phyloP scores from a whole-genome alignment of 2,113 vertebrate species.

The Camelus bactrianus region DNA sequence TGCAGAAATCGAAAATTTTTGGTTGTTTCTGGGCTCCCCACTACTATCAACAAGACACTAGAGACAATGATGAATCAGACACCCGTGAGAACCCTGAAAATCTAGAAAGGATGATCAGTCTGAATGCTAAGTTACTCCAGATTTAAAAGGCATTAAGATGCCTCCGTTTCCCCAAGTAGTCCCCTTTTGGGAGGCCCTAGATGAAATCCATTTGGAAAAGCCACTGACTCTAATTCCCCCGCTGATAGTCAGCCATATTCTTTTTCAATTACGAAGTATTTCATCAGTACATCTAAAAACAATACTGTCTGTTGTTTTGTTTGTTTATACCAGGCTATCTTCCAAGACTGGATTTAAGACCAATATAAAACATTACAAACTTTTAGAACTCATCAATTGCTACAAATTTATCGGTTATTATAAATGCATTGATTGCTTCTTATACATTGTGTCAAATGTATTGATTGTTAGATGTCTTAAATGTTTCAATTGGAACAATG shows the following conservation, averaged over 20 bases:
- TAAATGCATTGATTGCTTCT: not conserved
- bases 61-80: not conserved
- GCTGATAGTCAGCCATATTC: not conserved
- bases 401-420: not conserved
- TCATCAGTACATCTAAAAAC: not conserved
- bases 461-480: not conserved
- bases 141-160: conserved; percentile 3
- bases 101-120: not conserved
- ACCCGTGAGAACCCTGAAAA: not conserved
- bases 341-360: conserved; percentile 5
- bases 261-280: not conserved
- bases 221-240: not conserved
- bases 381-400: not conserved
- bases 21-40: not conserved
- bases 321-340: not conserved
- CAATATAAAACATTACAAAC: not conserved
- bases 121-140: not conserved
- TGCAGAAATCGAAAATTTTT: not conserved
- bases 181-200: not conserved
- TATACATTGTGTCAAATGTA: not conserved
- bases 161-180: not conserved
- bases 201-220: conserved; percentile 14
- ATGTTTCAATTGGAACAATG: not conserved
- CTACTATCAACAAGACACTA: not conserved
- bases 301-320: not conserved